Base-by-base conservation (phyloP, 2,113 vertebrate species). In the Onychostruthus taczanowskii region DNA sequence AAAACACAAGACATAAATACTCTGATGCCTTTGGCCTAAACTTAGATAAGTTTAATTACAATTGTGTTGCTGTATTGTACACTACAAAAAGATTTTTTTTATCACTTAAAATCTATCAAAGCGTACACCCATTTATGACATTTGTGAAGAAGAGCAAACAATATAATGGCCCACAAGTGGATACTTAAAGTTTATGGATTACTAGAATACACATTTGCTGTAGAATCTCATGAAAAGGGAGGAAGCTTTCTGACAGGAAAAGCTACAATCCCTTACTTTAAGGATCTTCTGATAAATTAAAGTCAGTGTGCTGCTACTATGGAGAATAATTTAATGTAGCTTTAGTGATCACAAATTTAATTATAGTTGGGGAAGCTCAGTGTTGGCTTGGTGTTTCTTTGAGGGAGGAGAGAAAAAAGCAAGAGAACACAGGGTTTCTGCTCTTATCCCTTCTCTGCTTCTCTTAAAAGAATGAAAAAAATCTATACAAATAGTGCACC, bases 31-130 rank as follows among this genome's bases (percentile, higher is more conserved):
- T 97, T 95, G 91, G 94, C 96, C 96, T 98, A 97, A 96, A 97
- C 96, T 97, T 74, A 96, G 68, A 79, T 86, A 97, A 96, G 91
- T 94, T 98, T 98, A 98, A 98, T 98, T 98, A 97, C 91, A 97
- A 94, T 80, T 92, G 88, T 66, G 84, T 80, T 15, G 28, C 46
- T 93, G 52, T 67, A 89, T 49, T 19, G 41, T 86, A 90, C 41
- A 46, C 59, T 95, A 96, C 83, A 91, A 97, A 97, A 97, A 91
- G 5, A 94, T 41, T 95, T 35, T 96, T 58, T 94, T 93, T 95
- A 91, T 96, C 96, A 96, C 91, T 97, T 97, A 97, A 86, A 96
- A 96, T 58, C 74, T 96, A 90, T 93, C 93, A 94, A 97, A 84
- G 14, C 41, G 39, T 94, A 95, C 0, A 30, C 56, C 66, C 87